Conservation (phyloP, 2,888 invertebrate genomes). For the Noctua fimbriata region DNA sequence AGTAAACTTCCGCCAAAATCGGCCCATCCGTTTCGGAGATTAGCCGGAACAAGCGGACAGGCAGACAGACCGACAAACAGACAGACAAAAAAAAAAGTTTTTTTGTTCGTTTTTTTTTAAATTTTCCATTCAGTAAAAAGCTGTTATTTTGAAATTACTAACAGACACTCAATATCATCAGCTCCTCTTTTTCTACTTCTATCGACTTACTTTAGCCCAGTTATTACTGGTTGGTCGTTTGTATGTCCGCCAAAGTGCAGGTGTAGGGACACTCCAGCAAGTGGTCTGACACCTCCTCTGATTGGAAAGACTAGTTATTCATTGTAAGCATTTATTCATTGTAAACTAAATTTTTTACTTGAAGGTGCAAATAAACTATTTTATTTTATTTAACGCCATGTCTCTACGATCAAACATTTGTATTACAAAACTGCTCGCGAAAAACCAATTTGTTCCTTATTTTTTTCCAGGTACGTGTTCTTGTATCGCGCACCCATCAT, state of each 20-base stretch:
- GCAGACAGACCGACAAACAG: no score
- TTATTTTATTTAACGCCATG: not conserved
- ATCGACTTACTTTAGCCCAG: not conserved
- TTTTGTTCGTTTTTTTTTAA: no score
- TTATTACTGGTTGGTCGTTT: not conserved
- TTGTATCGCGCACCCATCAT: constrained; percentile 89
- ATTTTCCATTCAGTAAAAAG: no score
- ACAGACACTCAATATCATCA: not conserved
- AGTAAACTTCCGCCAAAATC: no score
- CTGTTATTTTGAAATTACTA: no score
- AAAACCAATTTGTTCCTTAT: not conserved
- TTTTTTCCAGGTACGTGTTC: constrained; percentile 89
- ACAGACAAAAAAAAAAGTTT: no score
- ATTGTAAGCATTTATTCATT: not conserved
- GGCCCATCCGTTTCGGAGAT: no score
- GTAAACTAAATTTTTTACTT: no score
- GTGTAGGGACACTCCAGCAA: not conserved
- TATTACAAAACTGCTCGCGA: not conserved
- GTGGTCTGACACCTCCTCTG: not conserved
- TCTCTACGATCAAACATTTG: not conserved
- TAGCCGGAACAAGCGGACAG: no score
- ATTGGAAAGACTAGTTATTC: not conserved
- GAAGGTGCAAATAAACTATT: no score
- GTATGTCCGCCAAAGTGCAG: not conserved
- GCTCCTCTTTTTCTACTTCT: not conserved